Conservation (phyloP, 2,113 vertebrate genomes). For the Zosterops japonicus region DNA sequence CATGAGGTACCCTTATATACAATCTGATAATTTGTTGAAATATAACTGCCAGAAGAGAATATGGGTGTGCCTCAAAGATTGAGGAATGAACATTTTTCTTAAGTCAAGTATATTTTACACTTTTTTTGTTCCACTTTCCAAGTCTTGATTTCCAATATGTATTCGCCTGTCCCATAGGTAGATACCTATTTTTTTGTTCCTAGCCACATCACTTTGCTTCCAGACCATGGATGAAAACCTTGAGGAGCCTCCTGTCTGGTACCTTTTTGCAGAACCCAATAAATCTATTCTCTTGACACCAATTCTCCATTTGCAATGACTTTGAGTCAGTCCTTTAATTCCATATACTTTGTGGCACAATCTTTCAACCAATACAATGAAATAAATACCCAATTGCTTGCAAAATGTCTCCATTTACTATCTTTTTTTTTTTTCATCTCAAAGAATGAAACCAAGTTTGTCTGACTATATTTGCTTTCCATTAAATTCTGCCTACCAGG, state of each 20-base stretch:
- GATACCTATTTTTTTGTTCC: not conserved
- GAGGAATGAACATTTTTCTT: not conserved
- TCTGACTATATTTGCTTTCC: not conserved
- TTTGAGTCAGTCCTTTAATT: not conserved
- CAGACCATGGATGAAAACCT: not conserved
- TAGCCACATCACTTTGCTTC: not conserved
- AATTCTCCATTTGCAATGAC: not conserved
- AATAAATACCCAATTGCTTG: not conserved
- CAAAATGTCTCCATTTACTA: not conserved
- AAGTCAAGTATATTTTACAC: not conserved
- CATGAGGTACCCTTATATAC: not conserved
- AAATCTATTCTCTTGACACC: not conserved
- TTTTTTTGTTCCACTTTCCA: not conserved
- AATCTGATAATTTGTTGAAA: not conserved
- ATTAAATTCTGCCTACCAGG: not conserved
- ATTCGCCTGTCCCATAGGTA: not conserved
- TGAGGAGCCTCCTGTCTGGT: not conserved
- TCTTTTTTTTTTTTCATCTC: not conserved
- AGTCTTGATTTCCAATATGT: not conserved
- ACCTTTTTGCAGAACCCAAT: not conserved
- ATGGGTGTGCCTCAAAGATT: not conserved
- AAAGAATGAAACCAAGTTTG: not conserved
- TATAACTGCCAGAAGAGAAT: not conserved
- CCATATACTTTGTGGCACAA: not conserved
- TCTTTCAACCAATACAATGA: not conserved